Conservation (phyloP, 2,113 vertebrate genomes). For the Nannospalax galili region DNA sequence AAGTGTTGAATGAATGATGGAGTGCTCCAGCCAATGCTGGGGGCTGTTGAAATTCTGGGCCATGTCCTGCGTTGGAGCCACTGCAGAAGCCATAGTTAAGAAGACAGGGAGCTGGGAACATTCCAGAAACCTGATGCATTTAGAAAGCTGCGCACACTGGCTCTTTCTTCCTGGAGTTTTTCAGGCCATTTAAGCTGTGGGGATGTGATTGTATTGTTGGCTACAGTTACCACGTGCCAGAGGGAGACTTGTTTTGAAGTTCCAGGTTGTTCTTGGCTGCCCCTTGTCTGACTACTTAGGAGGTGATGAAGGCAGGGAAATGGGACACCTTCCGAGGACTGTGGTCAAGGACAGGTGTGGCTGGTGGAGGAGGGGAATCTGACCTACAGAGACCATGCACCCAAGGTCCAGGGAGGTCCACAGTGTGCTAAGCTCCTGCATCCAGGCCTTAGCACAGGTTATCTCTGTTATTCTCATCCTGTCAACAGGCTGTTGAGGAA, state of each 20-base stretch:
- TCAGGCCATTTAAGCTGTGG: slow-evolving; percentile 30
- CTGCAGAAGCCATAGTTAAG: not conserved
- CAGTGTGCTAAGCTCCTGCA: not conserved
- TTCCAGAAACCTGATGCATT: slow-evolving; percentile 22
- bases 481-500: not conserved
- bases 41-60: not conserved
- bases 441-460: not conserved
- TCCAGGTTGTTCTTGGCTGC: slow-evolving; percentile 46
- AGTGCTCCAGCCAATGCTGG: not conserved
- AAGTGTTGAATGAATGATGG: not conserved
- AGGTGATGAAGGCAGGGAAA: slow-evolving; percentile 60
- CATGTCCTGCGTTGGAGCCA: not conserved
- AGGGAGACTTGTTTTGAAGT: slow-evolving; percentile 40
- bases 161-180: slow-evolving; percentile 36
- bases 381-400: not conserved
- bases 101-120: not conserved
- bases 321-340: not conserved
- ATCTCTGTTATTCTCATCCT: not conserved
- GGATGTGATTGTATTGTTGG: not conserved
- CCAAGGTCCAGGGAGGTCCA: not conserved
- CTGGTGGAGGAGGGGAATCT: not conserved
- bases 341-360: slow-evolving; percentile 21
- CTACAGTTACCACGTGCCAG: not conserved
- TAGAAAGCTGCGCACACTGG: not conserved
- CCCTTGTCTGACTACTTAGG: slow-evolving; percentile 56